A percentile compares a stretch with the other conserved stretches of the same genome.
phyloP scores from a whole-genome alignment of 2,888 invertebrate species.

The Apeira syringaria region DNA sequence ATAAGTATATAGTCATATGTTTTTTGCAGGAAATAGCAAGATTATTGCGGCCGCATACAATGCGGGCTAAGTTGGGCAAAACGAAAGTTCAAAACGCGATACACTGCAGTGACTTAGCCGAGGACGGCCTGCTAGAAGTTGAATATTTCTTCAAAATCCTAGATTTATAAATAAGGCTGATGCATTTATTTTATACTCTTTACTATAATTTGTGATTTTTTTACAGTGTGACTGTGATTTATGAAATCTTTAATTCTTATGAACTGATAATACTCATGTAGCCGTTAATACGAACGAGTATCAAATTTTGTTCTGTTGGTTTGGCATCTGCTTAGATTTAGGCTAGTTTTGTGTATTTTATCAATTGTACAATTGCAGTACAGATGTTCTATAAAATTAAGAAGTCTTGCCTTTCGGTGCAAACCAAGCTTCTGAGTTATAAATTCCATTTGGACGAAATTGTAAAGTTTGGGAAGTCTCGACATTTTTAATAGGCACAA shows the following conservation, averaged over 20 bases:
- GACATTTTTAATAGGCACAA: too few species aligned
- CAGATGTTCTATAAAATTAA: too few species aligned
- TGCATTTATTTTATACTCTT: constrained; percentile 8
- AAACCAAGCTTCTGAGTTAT: too few species aligned
- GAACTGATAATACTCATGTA: constrained; percentile 4
- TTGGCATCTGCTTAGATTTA: too few species aligned
- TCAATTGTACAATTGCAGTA: too few species aligned
- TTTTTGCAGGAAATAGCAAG: constrained; percentile 90
- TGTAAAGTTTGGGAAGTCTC: too few species aligned
- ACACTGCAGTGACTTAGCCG: constrained; percentile 96
- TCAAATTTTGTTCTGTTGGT: too few species aligned
- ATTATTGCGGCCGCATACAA: constrained; percentile 91
- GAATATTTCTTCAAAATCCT: constrained; percentile 92
- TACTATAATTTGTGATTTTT: constrained; percentile 7
- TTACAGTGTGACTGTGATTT: constrained; percentile 17
- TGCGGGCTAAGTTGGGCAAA: constrained; percentile 93
- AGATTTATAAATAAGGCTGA: constrained; percentile 57
- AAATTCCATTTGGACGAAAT: too few species aligned
- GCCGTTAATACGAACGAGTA: too few species aligned
- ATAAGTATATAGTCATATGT: too few species aligned
- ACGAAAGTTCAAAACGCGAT: constrained; percentile 94
- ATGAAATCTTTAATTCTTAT: constrained; percentile 5
- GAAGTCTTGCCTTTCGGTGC: too few species aligned
- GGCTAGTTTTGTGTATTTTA: too few species aligned
- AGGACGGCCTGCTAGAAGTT: constrained; percentile 93